These are phyloP conservation scores for Cataglyphis hispanica DNA, from an alignment of 1,140 invertebrate species.

Conservation along the genomic window DNA sequence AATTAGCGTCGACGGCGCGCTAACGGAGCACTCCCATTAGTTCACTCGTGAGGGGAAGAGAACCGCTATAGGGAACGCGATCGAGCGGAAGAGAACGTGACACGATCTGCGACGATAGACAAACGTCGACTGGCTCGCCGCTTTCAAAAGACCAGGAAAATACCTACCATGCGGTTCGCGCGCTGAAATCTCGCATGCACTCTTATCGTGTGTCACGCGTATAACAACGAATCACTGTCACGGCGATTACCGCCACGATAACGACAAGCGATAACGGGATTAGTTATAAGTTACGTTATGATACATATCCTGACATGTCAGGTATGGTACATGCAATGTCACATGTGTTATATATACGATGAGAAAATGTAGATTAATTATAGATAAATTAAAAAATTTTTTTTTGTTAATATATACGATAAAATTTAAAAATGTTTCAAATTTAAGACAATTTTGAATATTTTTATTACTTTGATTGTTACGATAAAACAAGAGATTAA, in stretches of 20 bases:
- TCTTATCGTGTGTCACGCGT: too few relatives aligned
- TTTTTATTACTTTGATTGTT: not conserved
- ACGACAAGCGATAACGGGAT: too few relatives aligned
- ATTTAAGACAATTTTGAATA: not conserved
- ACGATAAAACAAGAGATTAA: not conserved
- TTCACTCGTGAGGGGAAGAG: not conserved
- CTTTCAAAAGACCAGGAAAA: slow-evolving; percentile 23
- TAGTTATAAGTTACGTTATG: too few relatives aligned
- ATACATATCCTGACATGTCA: not conserved
- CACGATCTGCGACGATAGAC: not conserved
- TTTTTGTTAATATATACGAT: not conserved
- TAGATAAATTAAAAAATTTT: not conserved
- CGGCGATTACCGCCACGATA: too few relatives aligned
- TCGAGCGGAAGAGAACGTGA: not conserved
- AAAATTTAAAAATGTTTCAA: not conserved
- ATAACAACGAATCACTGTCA: too few relatives aligned
- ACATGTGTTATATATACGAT: not conserved
- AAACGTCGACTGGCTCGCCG: slow-evolving; percentile 6
- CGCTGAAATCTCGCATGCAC: too few relatives aligned
- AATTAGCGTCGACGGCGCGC: not conserved
- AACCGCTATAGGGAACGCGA: slow-evolving; percentile 3
- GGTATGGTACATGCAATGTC: too few relatives aligned
- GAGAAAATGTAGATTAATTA: not conserved
- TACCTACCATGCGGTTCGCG: too few relatives aligned
- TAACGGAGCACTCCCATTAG: slow-evolving; percentile 2